These are phyloP conservation scores for Drosophila murphyi DNA, from an alignment of 1,140 invertebrate species.

Conservation along the genomic window DNA sequence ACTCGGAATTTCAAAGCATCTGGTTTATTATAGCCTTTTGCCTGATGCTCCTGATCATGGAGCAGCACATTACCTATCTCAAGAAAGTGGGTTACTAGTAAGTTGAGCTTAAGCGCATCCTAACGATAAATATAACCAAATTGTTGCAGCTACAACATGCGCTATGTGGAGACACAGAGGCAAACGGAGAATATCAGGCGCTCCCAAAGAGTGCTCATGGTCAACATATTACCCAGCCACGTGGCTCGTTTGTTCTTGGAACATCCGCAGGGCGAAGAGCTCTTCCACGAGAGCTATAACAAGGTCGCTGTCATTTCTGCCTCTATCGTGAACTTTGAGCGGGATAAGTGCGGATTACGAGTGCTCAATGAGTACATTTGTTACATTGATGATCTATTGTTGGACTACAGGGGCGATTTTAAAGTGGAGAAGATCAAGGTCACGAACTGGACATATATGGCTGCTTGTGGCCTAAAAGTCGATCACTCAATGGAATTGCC, in stretches of 20 bases:
- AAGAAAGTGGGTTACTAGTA: slow-evolving; percentile 39
- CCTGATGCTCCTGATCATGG: slow-evolving; percentile 17
- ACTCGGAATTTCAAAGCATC: slow-evolving; percentile 27
- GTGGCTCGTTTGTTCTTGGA: slow-evolving; percentile 91
- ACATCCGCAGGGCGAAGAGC: slow-evolving; percentile 87
- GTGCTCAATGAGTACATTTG: slow-evolving; percentile 95
- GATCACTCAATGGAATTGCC: slow-evolving; percentile 2
- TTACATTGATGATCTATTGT: slow-evolving; percentile 90
- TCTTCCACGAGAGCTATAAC: slow-evolving; percentile 92
- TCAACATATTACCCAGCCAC: slow-evolving; percentile 93
- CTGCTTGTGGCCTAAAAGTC: slow-evolving; percentile 92
- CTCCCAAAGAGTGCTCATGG: slow-evolving; percentile 91
- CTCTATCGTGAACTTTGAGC: slow-evolving; percentile 90
- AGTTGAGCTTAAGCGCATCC: neutral
- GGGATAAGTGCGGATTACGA: slow-evolving; percentile 88
- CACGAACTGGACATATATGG: slow-evolving; percentile 96
- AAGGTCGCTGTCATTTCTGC: slow-evolving; percentile 96
- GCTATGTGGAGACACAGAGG: slow-evolving; percentile 87
- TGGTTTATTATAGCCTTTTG: slow-evolving; percentile 37
- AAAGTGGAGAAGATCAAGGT: slow-evolving; percentile 96
- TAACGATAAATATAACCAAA: neutral
- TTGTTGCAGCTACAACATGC: slow-evolving; percentile 20
- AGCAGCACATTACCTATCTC: slow-evolving; percentile 41
- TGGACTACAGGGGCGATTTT: slow-evolving; percentile 38
- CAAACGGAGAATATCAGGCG: slow-evolving; percentile 90